Evolutionary conservation across 2,888 invertebrate species (phyloP).

Genomic region (Galerucella nymphaeae): DNA sequence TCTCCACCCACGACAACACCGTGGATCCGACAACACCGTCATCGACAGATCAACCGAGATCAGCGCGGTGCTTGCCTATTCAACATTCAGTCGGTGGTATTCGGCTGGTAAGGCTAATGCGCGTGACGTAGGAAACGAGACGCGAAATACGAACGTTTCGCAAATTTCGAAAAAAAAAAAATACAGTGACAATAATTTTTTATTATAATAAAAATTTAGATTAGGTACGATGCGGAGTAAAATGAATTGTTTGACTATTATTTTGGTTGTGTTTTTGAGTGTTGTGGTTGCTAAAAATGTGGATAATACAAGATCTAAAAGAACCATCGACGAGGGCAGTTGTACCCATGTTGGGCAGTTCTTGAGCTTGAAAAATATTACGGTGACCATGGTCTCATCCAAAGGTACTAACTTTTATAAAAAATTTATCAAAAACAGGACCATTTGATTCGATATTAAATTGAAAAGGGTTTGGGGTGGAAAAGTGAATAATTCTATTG

Average conservation of each 20-base stretch:
- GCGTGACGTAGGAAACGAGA: slow-evolving; percentile 9
- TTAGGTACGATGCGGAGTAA: background rate
- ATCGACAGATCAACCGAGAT: slow-evolving; percentile 41
- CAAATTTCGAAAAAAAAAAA: slow-evolving; percentile 20
- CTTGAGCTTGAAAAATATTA: slow-evolving; percentile 53
- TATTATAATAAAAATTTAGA: too few relatives aligned
- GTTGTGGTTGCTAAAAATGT: slow-evolving; percentile 52
- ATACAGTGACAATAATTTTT: background rate
- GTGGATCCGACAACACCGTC: slow-evolving; percentile 30
- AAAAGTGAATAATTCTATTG: too few relatives aligned
- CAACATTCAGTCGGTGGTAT: slow-evolving; percentile 40
- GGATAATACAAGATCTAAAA: slow-evolving; percentile 46
- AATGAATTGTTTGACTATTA: slow-evolving; percentile 14
- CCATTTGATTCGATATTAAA: too few relatives aligned
- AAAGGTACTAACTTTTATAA: slow-evolving; percentile 45
- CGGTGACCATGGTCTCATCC: slow-evolving; percentile 40
- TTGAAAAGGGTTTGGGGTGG: too few relatives aligned
- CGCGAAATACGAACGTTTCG: slow-evolving; percentile 20
- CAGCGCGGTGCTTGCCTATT: slow-evolving; percentile 37
- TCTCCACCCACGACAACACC: background rate
- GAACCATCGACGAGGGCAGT: slow-evolving; percentile 42
- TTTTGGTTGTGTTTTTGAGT: slow-evolving; percentile 50
- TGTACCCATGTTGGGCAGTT: slow-evolving; percentile 53
- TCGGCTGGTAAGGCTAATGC: slow-evolving; percentile 21
- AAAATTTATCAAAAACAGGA: too few relatives aligned